A percentile compares a stretch with the other conserved stretches of the same genome.
Evolutionary conservation across 1,140 invertebrate species (phyloP).

Genomic region (Phymorhynchus buccinoides): DNA sequence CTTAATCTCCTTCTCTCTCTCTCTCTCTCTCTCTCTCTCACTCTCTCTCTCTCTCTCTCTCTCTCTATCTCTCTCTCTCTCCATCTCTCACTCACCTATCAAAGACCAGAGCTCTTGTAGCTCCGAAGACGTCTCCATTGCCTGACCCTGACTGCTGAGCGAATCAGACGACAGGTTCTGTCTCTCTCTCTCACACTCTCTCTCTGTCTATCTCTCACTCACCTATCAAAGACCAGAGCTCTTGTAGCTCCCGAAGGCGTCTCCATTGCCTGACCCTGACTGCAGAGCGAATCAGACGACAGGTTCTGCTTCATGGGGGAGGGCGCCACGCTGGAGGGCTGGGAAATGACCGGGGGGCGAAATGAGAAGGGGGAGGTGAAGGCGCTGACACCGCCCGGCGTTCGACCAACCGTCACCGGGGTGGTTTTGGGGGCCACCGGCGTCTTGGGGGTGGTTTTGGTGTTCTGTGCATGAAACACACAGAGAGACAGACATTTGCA

Average conservation of each 20-base stretch:
- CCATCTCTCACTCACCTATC: too few relatives aligned
- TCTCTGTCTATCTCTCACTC: not conserved
- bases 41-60: too few relatives aligned
- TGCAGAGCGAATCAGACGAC: not conserved
- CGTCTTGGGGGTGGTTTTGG: not conserved
- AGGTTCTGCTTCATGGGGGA: slow-evolving; percentile 32
- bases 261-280: not conserved
- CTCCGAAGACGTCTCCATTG: too few relatives aligned
- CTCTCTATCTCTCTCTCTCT: too few relatives aligned
- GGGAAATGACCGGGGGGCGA: slow-evolving; percentile 1
- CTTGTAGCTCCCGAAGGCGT: not conserved
- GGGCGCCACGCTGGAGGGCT: slow-evolving; percentile 18
- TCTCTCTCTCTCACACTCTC: too few relatives aligned
- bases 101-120: too few relatives aligned
- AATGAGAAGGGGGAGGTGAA: slow-evolving; percentile 29
- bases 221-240: slow-evolving; percentile 23
- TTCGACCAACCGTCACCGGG: slow-evolving; percentile 4
- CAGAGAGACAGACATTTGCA: too few relatives aligned
- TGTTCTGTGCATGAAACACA: not conserved
- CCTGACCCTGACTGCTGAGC: too few relatives aligned
- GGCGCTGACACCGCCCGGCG: slow-evolving; percentile 20
- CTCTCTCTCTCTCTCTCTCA: too few relatives aligned
- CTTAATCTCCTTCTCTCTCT: too few relatives aligned
- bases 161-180: too few relatives aligned
- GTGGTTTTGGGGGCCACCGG: not conserved